Evolutionary conservation across 2,113 vertebrate genomes (phyloP), one percentile per base, ranked within the genome.

Genomic region (Numenius arquata): DNA sequence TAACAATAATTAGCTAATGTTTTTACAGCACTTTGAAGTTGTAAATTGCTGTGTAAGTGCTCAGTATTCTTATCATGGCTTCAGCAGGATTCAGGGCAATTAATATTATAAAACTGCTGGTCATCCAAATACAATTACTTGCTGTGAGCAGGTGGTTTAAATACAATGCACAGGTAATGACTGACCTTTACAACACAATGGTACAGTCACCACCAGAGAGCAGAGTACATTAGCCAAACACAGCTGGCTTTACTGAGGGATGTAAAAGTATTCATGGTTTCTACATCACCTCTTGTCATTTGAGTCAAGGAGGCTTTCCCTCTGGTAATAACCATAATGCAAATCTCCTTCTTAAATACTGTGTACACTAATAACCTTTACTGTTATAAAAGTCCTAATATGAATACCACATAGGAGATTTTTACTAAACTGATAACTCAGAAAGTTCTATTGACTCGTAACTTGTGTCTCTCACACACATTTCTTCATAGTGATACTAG

Each of bases 151-250:
- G 77, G 91, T 90, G 93, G 95, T 97, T 96, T 96, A 97, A 97
- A 96, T 94, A 97, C 85, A 97, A 85, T 88, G 88, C 48, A 68
- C 90, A 97, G 95, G 96, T 97, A 97, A 97, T 93, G 91, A 95
- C 78, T 97, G 97, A 97, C 96, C 97, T 98, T 98, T 97, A 78
- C 65, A 91, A 96, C 59, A 97, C 91, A 97, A 97, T 95, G 84
- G 87, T 78, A 34, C 7, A 91, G 75, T 48, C 93, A 92, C 19
- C 83, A 87, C 53, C 88, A 91, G 85, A 77, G 88, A 95, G 81
- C 67, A 89, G 80, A 95, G 91, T 8, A 59, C 95, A 93, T 90
- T 93, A 74, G 92, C 72, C 94, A 96, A 92, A 89, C 84, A 91
- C 83, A 94, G 81, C 81, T 52, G 68, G 87, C 86, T 88, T 78